These are phyloP conservation scores for Euclidia mi DNA, from an alignment of 2,888 invertebrate genomes.

Conservation along the genomic window DNA sequence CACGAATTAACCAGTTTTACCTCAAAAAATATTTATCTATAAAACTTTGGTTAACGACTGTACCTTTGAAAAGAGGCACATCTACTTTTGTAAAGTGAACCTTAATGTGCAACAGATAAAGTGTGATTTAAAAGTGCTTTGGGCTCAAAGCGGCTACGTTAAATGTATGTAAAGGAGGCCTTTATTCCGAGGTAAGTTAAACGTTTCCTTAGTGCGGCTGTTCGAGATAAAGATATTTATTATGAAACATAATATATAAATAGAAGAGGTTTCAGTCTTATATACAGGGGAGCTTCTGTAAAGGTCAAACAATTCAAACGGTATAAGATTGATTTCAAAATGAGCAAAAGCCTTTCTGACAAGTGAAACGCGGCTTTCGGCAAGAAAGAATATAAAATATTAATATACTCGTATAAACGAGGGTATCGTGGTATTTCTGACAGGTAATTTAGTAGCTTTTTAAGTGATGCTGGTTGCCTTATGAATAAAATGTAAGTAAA, in stretches of 20 bases:
- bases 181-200: slow-evolving; percentile 19
- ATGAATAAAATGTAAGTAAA: too few species aligned
- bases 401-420: too few species aligned
- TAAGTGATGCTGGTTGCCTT: too few species aligned
- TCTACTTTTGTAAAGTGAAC: slow-evolving; percentile 1
- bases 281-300: neutral
- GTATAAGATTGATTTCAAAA: too few species aligned
- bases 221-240: slow-evolving; percentile 15
- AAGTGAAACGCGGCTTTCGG: too few species aligned
- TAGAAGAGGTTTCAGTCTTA: neutral
- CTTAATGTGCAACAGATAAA: slow-evolving; percentile 3
- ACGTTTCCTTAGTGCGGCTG: slow-evolving; percentile 10
- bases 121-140: slow-evolving; percentile 6
- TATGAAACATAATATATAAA: slow-evolving; percentile 10
- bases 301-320: neutral
- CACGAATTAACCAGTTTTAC: neutral
- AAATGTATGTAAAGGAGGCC: slow-evolving; percentile 15
- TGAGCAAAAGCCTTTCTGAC: too few species aligned
- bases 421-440: too few species aligned
- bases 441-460: too few species aligned
- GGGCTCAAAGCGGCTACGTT: slow-evolving; percentile 1
- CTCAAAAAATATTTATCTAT: neutral
- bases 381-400: too few species aligned
- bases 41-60: slow-evolving; percentile 4
- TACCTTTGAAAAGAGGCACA: slow-evolving; percentile 1